A percentile compares a stretch with the other conserved stretches of the same genome.
phyloP scores from a whole-genome alignment of 2,113 vertebrate species.

The Delphinus delphis region DNA sequence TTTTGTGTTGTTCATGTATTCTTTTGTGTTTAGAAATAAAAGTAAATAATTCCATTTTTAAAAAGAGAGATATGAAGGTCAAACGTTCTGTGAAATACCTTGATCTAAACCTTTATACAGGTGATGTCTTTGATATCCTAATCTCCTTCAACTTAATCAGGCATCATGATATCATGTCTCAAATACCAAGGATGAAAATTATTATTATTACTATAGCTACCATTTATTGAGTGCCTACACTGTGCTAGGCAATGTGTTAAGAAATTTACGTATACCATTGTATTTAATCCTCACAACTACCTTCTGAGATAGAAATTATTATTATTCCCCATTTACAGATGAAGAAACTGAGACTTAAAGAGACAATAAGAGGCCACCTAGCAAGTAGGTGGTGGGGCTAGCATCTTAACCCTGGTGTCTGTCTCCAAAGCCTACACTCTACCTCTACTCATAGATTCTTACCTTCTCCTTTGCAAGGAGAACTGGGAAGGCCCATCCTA shows the following conservation, averaged over 20 bases:
- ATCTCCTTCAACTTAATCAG: background rate
- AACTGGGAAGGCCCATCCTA: background rate
- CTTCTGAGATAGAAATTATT: background rate
- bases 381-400: background rate
- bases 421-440: background rate
- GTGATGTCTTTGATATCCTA: background rate
- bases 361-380: background rate
- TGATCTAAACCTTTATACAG: background rate
- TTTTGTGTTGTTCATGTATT: background rate
- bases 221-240: background rate
- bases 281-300: background rate
- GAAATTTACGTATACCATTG: background rate
- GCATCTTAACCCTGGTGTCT: background rate
- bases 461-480: background rate
- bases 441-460: background rate
- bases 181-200: background rate
- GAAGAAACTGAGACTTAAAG: constrained; percentile 24
- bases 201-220: background rate
- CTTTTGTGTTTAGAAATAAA: background rate
- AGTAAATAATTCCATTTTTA: background rate
- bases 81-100: background rate
- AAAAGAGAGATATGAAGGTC: background rate
- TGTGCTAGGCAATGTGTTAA: background rate
- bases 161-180: background rate
- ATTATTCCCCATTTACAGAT: background rate